Base-by-base conservation (phyloP, 2,113 vertebrate species). In the Barnardius zonarius region DNA sequence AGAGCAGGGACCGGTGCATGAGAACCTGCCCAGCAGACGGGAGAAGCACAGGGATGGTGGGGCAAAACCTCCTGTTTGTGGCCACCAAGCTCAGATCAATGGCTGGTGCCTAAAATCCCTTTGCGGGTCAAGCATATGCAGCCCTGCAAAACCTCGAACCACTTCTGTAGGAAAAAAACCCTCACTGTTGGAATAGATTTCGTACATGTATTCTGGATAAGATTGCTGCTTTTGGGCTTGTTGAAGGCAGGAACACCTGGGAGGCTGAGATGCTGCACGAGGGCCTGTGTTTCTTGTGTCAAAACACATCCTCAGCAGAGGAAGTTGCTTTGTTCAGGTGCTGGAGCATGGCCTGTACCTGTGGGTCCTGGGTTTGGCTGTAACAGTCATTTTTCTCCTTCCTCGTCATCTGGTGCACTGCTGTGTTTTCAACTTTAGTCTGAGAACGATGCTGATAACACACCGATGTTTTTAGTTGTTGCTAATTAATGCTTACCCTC, bases 1-100 rank as follows among this genome's bases (percentile, higher is more conserved):
- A 1, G 6, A 24, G 27, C 8, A 18, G 66, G 17, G 30, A 33
- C 5, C 1, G 2, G 35, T 7, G 15, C 8, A 37, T 68, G 10
- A 55, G 4, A 66, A 33, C 19, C 18, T 33, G 62, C 28, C 10
- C 31, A 22, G 22, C n/a, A 31, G 20, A 41, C 0, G 1, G 39
- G 17, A 51, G 51, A 54, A 72, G 69, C 3, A 0, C 25, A 22
- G 68, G 15, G 28, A 18, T 25, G 35, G 43, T 1, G 2, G 41
- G 41, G 35, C 72, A 89, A 55, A 35, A 44, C 39, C 22, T 51
- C 52, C 76, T 5, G 1, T 16, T 49, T 2, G 1, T 39, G 55
- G 67, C 14, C 24, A 30, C 49, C 3, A 3, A 23, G 30, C 37
- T 79, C 7, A 30, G 27, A 28, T 17, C 2, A 0, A 5, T 33